These are phyloP conservation scores for Campoplex nolae DNA, from an alignment of 2,888 invertebrate species.

Conservation along the genomic window DNA sequence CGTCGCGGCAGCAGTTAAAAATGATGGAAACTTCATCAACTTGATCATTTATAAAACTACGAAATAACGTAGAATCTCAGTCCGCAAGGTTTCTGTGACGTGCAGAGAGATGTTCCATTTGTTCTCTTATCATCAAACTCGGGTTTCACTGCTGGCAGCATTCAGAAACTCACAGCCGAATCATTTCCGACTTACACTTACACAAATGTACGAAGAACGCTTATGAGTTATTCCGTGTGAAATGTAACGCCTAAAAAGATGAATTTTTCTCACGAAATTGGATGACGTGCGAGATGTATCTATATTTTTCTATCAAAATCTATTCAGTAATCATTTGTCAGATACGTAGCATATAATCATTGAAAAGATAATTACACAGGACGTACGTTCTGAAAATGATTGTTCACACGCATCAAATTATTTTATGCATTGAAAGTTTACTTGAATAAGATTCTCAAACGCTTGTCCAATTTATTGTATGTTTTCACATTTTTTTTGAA, in stretches of 20 bases:
- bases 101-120: not conserved
- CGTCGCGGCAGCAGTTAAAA: not conserved
- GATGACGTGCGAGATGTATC: not conserved
- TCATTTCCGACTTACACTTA: constrained; percentile 50
- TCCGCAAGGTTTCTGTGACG: not conserved
- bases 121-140: constrained; percentile 15
- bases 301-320: not conserved
- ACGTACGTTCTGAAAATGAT: not conserved
- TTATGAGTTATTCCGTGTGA: not conserved
- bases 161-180: constrained; percentile 42
- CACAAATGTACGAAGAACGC: not conserved
- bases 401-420: not conserved
- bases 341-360: not conserved
- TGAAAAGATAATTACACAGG: not conserved
- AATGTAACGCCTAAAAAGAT: not conserved
- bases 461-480: not conserved
- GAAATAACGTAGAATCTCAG: not conserved
- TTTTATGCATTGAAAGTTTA: not conserved
- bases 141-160: constrained; percentile 23
- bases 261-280: not conserved
- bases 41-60: not conserved
- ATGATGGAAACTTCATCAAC: not conserved
- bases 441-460: not conserved
- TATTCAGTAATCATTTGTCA: not conserved
- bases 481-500: not conserved